Conservation (phyloP, 2,797 vertebrate genomes). For the Dipus sagitta region DNA sequence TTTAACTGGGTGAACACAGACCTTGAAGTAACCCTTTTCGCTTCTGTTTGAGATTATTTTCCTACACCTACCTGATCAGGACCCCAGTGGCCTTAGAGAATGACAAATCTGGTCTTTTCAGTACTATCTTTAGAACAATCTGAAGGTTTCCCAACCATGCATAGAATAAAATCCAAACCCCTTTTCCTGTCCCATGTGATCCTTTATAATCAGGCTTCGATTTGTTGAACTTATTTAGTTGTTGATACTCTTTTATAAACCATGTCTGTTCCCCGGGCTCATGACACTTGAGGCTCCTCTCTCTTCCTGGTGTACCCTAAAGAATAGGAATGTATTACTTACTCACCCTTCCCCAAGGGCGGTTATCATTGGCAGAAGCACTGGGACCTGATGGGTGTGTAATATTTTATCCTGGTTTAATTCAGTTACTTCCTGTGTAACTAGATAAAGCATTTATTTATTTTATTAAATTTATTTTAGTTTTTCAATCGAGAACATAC, state of each 20-base stretch:
- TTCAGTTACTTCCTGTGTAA: not conserved
- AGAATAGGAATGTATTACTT: not conserved
- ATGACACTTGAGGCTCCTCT: not conserved
- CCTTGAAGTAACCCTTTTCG: not conserved
- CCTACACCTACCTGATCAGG: not conserved
- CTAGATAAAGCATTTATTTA: not conserved
- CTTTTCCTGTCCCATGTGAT: too few species aligned
- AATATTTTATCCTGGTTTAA: constrained; percentile 2
- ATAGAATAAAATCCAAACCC: not conserved
- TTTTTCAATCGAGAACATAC: too few species aligned
- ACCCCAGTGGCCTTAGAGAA: not conserved
- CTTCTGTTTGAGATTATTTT: not conserved
- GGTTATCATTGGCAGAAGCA: not conserved
- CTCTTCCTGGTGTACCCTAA: not conserved
- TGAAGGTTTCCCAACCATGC: not conserved
- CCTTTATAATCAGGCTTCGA: not conserved
- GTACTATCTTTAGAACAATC: not conserved
- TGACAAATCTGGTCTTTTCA: not conserved
- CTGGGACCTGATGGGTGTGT: not conserved
- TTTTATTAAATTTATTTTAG: too few species aligned
- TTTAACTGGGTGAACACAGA: not conserved
- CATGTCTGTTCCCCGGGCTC: not conserved
- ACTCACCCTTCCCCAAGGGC: not conserved
- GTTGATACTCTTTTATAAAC: not conserved
- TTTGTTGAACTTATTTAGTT: not conserved